Evolutionary conservation across 2,888 invertebrate species (phyloP), one percentile per base, ranked within the genome.

Genomic region (Pterobdella sp.): DNA sequence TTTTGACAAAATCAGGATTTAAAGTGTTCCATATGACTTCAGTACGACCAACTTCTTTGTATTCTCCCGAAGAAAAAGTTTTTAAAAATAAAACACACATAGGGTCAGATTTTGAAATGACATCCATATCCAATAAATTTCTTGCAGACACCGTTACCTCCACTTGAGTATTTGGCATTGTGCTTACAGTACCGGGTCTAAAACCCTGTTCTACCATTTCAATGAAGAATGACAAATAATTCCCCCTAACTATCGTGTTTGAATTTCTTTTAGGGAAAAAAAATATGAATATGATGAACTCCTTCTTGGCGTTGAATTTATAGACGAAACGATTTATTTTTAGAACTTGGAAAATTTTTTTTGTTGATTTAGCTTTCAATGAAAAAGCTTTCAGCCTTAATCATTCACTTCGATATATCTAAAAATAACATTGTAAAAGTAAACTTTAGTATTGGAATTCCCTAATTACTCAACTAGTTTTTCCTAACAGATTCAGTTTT

Each of bases 1-100:
- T 82, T 76, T 81, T 86, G 0, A 85, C 85, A 85, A 88, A 88
- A 52, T 83, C 84, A 32, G 88, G 88, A 80, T 87, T 86, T 73
- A 86, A 78, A 72, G 85, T 86, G 78, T 85, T 85, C 81, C 84
- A 85, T 63, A 86, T 83, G 64, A 85, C 84, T 79, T 88, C 87
- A 68, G 87, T 87, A 76, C 87, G 82, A 80, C 84, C 81, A 83
- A 77, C 81, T 79, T 81, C 81, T 75, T 78, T 78, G 79, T 80
- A 81, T 52, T 76, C 73, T 72, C 77, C 76, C 2, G 76, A 76
- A 35, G 76, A 77, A 73, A 76, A 77, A 68, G 76, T 74, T 64
- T 76, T 76, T 10, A 75, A 70, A 36, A 74, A 77, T 36, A 78
- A 67, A 14, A 78, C 78, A 74, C 76, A 77, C 75, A 78, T 75